Evolutionary conservation across 2,797 vertebrate genomes (phyloP).

Genomic region (Cyclura pinguis): DNA sequence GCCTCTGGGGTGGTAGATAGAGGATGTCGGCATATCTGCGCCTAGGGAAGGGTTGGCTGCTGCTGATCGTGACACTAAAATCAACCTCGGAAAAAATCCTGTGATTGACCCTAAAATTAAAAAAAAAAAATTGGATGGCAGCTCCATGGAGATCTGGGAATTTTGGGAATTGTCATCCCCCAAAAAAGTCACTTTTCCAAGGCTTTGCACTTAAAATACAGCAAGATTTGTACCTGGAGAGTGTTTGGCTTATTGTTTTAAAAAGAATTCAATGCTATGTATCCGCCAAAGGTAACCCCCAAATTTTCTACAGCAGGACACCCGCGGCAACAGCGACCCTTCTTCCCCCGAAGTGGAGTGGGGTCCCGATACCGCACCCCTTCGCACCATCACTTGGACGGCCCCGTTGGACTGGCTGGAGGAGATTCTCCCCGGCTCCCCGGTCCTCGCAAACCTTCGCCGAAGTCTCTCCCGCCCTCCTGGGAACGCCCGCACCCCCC

Average conservation of each 20-base stretch:
- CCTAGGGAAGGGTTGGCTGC: too few relatives aligned
- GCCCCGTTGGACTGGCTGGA: conserved; percentile 76
- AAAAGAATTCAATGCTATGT: too few relatives aligned
- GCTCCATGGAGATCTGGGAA: too few relatives aligned
- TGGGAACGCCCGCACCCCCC: conserved; percentile 16
- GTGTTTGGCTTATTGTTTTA: neutral
- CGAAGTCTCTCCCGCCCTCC: conserved; percentile 62
- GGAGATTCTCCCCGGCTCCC: conserved; percentile 64
- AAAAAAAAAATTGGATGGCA: too few relatives aligned
- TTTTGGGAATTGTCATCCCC: too few relatives aligned
- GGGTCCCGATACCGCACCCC: neutral
- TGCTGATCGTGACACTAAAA: too few relatives aligned
- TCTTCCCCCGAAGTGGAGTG: neutral
- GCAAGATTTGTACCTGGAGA: neutral
- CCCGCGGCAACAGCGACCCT: neutral
- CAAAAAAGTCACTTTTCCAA: too few relatives aligned
- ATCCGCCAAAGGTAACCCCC: too few relatives aligned
- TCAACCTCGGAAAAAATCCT: too few relatives aligned
- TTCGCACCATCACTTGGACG: conserved; percentile 61
- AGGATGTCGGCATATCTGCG: too few relatives aligned
- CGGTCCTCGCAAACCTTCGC: conserved; percentile 66
- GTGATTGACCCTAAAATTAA: too few relatives aligned
- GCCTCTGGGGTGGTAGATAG: too few relatives aligned
- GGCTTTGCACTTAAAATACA: neutral
- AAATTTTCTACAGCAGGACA: neutral